phyloP scores from a whole-genome alignment of 2,888 invertebrate species.

The Drosophila mayaguana region DNA sequence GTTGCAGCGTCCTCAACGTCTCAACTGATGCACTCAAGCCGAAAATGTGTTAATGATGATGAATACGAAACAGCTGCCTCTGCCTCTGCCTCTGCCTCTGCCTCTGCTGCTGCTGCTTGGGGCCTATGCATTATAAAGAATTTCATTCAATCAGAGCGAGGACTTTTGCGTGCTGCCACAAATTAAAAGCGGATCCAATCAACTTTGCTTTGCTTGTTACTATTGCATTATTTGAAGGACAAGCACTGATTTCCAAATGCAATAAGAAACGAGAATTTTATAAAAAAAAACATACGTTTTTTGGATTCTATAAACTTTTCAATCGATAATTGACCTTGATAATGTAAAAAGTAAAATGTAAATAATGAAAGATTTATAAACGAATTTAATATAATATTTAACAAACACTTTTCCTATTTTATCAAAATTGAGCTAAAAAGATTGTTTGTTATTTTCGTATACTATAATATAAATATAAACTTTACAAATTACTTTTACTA shows the following conservation, averaged over 20 bases:
- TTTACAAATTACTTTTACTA: too few species aligned
- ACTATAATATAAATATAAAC: too few species aligned
- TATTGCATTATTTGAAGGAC: constrained; percentile 24
- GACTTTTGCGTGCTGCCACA: constrained; percentile 42
- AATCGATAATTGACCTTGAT: neutral
- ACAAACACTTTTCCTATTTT: too few species aligned
- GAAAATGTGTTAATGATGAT: constrained; percentile 78
- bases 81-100: neutral
- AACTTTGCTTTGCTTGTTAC: constrained; percentile 2
- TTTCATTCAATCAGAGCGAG: constrained; percentile 61
- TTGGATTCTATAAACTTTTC: neutral
- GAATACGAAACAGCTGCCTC: constrained; percentile 63
- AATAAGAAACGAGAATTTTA: neutral
- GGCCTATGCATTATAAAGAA: constrained; percentile 43
- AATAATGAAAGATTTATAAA: neutral
- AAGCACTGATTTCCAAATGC: neutral
- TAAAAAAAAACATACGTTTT: neutral
- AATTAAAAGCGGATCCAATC: constrained; percentile 23
- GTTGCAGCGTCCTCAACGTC: constrained; percentile 33
- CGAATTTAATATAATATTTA: too few species aligned
- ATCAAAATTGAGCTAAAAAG: too few species aligned
- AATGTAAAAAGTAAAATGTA: neutral
- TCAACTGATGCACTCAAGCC: constrained; percentile 69
- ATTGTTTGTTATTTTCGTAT: neutral
- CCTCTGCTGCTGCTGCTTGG: constrained; percentile 1